These are phyloP conservation scores for Ptilorrhoa leucosticta DNA, from an alignment of 2,113 vertebrate genomes.

Conservation along the genomic window DNA sequence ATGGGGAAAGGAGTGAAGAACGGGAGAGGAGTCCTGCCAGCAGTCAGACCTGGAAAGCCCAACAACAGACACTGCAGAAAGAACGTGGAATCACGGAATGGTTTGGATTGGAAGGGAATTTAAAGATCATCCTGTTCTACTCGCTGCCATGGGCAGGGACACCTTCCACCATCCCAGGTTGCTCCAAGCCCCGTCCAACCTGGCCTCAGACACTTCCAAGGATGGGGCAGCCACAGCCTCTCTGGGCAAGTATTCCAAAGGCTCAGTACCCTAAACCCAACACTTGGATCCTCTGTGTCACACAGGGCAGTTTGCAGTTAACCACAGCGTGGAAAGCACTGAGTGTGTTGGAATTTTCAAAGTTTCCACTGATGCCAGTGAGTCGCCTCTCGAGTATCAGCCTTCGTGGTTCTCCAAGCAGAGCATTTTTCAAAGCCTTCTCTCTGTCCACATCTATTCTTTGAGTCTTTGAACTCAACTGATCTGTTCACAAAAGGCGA, in stretches of 20 bases:
- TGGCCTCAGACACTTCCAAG: background rate
- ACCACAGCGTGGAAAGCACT: background rate
- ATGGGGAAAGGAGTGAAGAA: background rate
- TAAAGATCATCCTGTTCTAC: background rate
- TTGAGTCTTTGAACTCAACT: background rate
- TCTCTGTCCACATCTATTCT: background rate
- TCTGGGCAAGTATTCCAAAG: background rate
- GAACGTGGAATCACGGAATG: background rate
- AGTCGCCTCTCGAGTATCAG: background rate
- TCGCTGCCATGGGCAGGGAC: background rate
- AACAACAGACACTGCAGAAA: background rate
- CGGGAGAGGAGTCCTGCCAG: background rate
- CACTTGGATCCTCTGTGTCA: background rate
- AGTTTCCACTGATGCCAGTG: background rate
- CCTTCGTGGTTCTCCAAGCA: background rate
- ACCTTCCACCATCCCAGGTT: background rate
- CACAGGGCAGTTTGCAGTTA: background rate
- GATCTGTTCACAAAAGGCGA: background rate
- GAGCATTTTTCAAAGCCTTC: background rate
- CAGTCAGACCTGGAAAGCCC: background rate
- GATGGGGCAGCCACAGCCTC: background rate
- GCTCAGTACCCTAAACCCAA: background rate
- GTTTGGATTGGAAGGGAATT: background rate
- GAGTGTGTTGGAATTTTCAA: background rate
- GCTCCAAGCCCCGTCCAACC: rapidly evolving